phyloP scores from a whole-genome alignment of 2,888 invertebrate genomes.

The Heliothis peltigera region DNA sequence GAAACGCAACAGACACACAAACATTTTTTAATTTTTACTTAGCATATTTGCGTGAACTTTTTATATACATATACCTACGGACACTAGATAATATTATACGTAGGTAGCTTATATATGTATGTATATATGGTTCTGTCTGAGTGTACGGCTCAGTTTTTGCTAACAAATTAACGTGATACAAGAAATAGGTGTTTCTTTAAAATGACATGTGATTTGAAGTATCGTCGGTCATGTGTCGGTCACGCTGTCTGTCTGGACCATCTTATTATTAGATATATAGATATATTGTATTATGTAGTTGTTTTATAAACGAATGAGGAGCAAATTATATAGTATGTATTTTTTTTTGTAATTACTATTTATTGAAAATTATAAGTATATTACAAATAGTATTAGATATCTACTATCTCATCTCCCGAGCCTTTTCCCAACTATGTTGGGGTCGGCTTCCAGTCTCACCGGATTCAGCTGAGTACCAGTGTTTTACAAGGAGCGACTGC shows the following conservation, averaged over 20 bases:
- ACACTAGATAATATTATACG: too few relatives aligned
- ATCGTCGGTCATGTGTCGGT: conserved; percentile 27
- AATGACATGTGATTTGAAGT: conserved; percentile 37
- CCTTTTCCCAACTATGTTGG: too few relatives aligned
- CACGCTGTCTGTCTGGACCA: conserved; percentile 25
- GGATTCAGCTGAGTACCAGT: too few relatives aligned
- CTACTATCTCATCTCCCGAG: too few relatives aligned
- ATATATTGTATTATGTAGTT: neutral
- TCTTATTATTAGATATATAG: conserved; percentile 2
- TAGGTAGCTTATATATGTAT: neutral
- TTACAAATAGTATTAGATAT: too few relatives aligned
- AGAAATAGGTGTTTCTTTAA: conserved; percentile 37
- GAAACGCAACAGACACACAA: too few relatives aligned
- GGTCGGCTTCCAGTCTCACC: too few relatives aligned
- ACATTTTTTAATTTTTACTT: too few relatives aligned
- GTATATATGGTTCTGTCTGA: neutral
- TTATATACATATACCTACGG: too few relatives aligned
- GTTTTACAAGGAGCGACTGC: too few relatives aligned
- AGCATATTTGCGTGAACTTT: too few relatives aligned
- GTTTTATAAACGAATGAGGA: conserved; percentile 9
- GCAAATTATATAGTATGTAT: conserved; percentile 8
- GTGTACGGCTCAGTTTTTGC: conserved; percentile 9
- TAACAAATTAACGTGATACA: conserved; percentile 26
- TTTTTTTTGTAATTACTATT: conserved; percentile 11
- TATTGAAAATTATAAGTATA: neutral